Percentiles rank a stretch among this genome's conserved stretches.
Conservation (phyloP, 2,888 invertebrate genomes). For the Clivina fossor region DNA sequence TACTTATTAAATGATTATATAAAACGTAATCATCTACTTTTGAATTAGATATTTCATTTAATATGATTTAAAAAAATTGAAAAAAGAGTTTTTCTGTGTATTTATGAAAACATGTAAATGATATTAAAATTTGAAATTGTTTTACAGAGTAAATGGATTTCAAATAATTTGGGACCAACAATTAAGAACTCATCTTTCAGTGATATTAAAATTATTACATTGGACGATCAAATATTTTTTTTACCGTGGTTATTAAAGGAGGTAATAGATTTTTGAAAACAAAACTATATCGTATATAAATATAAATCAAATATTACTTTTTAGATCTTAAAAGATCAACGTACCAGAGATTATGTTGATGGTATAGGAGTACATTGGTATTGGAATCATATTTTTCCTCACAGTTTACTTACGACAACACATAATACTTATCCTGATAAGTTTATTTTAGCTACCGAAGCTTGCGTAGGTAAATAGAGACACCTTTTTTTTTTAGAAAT, state of each 20-base stretch:
- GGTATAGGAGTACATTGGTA: slow-evolving; percentile 88
- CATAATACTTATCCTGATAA: slow-evolving; percentile 66
- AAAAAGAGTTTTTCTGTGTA: background rate
- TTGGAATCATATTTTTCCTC: slow-evolving; percentile 62
- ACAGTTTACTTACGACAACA: slow-evolving; percentile 58
- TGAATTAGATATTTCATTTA: no score
- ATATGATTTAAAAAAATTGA: no score
- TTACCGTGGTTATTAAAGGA: slow-evolving; percentile 66
- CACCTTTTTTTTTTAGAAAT: no score
- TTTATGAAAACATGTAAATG: background rate
- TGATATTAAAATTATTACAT: slow-evolving; percentile 67
- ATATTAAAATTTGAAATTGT: background rate
- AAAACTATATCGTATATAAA: slow-evolving; percentile 3
- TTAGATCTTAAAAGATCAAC: slow-evolving; percentile 44
- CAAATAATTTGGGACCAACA: slow-evolving; percentile 72
- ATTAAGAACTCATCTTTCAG: slow-evolving; percentile 59
- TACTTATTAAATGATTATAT: no score
- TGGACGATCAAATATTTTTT: slow-evolving; percentile 73
- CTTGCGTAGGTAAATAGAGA: slow-evolving; percentile 64
- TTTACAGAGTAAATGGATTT: slow-evolving; percentile 67
- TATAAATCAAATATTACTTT: no score
- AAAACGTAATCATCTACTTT: no score
- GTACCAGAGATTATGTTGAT: slow-evolving; percentile 62
- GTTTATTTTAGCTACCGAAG: slow-evolving; percentile 79
- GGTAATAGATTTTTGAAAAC: slow-evolving; percentile 51